Evolutionary conservation across 2,888 invertebrate species (phyloP).

Genomic region (Drepanosiphum platanoidis): DNA sequence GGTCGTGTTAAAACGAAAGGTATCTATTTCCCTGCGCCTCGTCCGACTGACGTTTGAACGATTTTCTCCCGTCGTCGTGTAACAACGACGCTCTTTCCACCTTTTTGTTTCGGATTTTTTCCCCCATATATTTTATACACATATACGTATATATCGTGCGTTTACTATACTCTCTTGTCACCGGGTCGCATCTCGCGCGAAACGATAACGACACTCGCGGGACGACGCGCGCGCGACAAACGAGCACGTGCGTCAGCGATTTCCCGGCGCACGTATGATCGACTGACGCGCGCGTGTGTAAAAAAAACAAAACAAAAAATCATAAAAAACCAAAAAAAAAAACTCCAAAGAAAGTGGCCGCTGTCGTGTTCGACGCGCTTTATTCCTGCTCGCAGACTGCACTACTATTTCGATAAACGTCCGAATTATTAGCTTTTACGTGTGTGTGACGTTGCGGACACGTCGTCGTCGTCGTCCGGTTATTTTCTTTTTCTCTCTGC

Average conservation of each 20-base stretch:
- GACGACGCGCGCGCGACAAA: slow-evolving; percentile 18
- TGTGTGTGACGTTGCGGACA: background rate
- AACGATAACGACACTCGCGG: slow-evolving; percentile 48
- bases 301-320: background rate
- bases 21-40: slow-evolving; percentile 8
- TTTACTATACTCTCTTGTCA: background rate
- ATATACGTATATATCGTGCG: background rate
- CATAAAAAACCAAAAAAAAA: background rate
- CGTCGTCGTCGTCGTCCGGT: too few species aligned
- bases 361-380: background rate
- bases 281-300: background rate
- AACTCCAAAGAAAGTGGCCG: background rate
- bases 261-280: background rate
- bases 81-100: background rate
- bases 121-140: too few species aligned
- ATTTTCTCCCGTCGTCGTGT: slow-evolving; percentile 9
- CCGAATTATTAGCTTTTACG: slow-evolving; percentile 2
- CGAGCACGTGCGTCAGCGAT: slow-evolving; percentile 51
- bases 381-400: background rate
- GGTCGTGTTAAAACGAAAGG: slow-evolving; percentile 28
- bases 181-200: background rate
- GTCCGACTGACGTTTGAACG: background rate
- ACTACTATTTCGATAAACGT: slow-evolving; percentile 20
- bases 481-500: background rate
- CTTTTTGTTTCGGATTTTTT: background rate